phyloP scores from a whole-genome alignment of 2,888 invertebrate genomes.

The Drosophila sordidapex region DNA sequence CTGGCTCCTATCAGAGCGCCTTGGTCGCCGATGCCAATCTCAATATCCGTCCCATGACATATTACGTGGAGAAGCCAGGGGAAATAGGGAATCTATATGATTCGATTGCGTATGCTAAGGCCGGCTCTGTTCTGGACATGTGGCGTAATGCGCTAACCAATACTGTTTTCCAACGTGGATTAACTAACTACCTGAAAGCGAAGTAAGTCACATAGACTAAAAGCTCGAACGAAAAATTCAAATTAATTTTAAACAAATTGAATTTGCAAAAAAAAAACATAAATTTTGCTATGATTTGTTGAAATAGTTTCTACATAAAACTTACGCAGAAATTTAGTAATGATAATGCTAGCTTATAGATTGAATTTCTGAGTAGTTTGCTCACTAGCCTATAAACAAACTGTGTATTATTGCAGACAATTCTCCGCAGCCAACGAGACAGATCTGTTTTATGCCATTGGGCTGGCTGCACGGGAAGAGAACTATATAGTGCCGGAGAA shows the following conservation, averaged over 20 bases:
- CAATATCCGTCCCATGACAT: conserved; percentile 92
- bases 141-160: conserved; percentile 82
- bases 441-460: conserved; percentile 75
- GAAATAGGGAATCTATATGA: conserved; percentile 94
- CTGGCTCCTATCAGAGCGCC: conserved; percentile 90
- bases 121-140: conserved; percentile 88
- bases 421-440: conserved; percentile 71
- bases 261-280: background rate
- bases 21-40: conserved; percentile 90
- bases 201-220: conserved; percentile 67
- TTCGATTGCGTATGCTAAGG: conserved; percentile 94
- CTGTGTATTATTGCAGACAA: background rate
- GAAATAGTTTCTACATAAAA: no score
- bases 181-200: conserved; percentile 76
- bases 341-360: background rate
- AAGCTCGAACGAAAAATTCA: background rate
- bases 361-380: background rate
- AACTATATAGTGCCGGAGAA: conserved; percentile 77
- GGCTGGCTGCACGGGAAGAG: conserved; percentile 69
- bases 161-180: conserved; percentile 77
- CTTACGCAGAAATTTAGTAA: background rate
- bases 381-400: background rate
- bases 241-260: background rate
- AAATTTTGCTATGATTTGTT: no score
- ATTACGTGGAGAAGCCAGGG: conserved; percentile 92